Conservation (phyloP, 2,797 vertebrate genomes). For the Pogonophryne albipinna region DNA sequence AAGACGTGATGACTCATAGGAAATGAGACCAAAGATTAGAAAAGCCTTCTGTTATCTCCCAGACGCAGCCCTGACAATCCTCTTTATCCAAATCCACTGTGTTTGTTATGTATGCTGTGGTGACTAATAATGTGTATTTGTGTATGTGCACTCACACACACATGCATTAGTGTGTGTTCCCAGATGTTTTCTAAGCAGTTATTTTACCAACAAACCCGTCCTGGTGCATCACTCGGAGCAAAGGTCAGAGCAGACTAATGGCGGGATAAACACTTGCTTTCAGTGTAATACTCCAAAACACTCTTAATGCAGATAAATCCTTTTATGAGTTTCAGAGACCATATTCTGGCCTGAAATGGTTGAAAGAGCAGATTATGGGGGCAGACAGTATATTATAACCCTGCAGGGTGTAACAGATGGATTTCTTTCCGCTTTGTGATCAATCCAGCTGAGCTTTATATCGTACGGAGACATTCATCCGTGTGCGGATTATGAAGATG, state of each 20-base stretch:
- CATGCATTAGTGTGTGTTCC: neutral
- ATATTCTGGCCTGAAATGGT: slow-evolving; percentile 35
- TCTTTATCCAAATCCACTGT: slow-evolving; percentile 46
- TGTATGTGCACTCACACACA: slow-evolving; percentile 7
- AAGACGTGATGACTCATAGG: slow-evolving; percentile 48
- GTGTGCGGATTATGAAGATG: slow-evolving; percentile 50
- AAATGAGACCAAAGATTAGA: slow-evolving; percentile 50
- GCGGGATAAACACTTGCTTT: slow-evolving; percentile 30
- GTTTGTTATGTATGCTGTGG: slow-evolving; percentile 12
- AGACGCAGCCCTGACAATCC: slow-evolving; percentile 36
- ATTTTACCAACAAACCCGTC: slow-evolving; percentile 61
- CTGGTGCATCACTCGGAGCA: slow-evolving; percentile 19
- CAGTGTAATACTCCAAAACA: slow-evolving; percentile 35
- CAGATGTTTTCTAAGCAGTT: slow-evolving; percentile 50
- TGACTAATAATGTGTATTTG: neutral
- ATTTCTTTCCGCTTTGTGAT: slow-evolving; percentile 53
- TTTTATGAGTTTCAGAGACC: slow-evolving; percentile 30
- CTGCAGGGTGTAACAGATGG: slow-evolving; percentile 51
- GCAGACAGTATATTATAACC: slow-evolving; percentile 24
- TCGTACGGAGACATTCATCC: slow-evolving; percentile 30
- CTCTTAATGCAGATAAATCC: slow-evolving; percentile 43
- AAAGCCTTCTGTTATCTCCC: slow-evolving; percentile 36
- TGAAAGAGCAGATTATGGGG: slow-evolving; percentile 50
- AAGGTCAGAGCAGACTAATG: slow-evolving; percentile 38
- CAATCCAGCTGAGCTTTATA: slow-evolving; percentile 44